These are phyloP conservation scores for Corvus hawaiiensis DNA, from an alignment of 2,113 vertebrate genomes.

Conservation along the genomic window DNA sequence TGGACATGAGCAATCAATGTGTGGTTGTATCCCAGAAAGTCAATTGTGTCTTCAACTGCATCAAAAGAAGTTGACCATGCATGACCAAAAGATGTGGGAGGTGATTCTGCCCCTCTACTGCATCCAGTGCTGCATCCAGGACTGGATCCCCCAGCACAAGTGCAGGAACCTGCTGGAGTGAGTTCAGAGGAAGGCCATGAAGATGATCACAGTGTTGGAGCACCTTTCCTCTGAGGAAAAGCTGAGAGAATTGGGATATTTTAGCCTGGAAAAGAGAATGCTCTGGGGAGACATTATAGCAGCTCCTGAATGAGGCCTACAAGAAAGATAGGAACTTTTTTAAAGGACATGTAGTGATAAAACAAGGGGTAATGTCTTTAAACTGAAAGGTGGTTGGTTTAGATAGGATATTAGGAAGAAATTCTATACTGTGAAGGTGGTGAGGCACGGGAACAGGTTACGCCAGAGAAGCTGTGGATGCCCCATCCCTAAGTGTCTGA, in stretches of 20 bases:
- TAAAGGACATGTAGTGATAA: neutral
- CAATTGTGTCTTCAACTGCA: neutral
- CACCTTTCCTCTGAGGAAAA: neutral
- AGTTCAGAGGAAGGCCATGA: neutral
- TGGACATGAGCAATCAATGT: neutral
- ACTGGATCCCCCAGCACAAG: neutral
- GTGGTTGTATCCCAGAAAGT: neutral
- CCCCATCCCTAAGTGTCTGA: accelerated
- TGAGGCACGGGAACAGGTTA: neutral
- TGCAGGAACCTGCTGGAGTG: neutral
- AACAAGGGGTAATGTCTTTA: neutral
- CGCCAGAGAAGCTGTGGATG: neutral
- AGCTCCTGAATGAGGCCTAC: neutral
- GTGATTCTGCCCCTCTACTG: neutral
- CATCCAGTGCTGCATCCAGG: no score
- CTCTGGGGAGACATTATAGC: no score
- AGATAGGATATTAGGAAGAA: neutral
- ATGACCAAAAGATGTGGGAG: neutral
- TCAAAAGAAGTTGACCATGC: neutral
- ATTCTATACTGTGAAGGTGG: neutral
- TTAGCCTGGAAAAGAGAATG: neutral
- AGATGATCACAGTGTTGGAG: neutral
- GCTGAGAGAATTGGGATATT: neutral
- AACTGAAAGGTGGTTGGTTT: neutral
- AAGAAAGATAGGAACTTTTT: neutral